Evolutionary conservation across 2,113 vertebrate genomes (phyloP), one percentile per base, ranked within the genome.

Genomic region (Corynorhinus townsendii): DNA sequence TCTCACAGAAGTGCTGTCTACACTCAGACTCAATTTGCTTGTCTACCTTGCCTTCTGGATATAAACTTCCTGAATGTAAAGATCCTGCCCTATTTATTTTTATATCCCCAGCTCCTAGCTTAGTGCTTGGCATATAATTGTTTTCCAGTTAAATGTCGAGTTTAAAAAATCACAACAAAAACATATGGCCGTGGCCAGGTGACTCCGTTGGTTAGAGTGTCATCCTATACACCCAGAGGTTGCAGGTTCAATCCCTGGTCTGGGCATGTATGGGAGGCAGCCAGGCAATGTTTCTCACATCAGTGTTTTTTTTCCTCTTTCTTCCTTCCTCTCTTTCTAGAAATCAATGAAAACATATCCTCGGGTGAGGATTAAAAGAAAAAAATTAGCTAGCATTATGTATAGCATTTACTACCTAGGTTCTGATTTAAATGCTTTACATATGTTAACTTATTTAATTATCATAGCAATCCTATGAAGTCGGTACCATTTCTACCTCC

Each of bases 381-480:
- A 62, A 26, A 64, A 30, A 5, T 43, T 43, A 92, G 45, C 30
- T 94, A 64, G 33, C 3, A 72, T 92, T 87, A 43, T 92, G 40
- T 54, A 2, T 92, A 69, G 80, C 35, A 40, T 81, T 89, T 93
- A 89, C 75, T 91, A n/a, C 5, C 22, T 90, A 62, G 69, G 16
- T 93, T 94, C 89, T 95, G 40, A 62, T 87, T 64, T 86, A 80
- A 94, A 80, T 84, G 43, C 33, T 89, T 93, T 69, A 15, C 9
- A 10, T 91, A 19, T 79, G 59, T 62, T 62, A 62, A 28, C 59
- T 24, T 83, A 73, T 64, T 83, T 91, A 68, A 40, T 89, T 15
- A 75, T 86, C 28, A 64, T 38, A 92, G 26, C 71, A 93, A 83
- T 33, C 10, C 56, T 91, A n/a, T 59, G 22, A 56, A 73, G 30